Evolutionary conservation across 2,797 vertebrate species (phyloP).

Genomic region (Coregonus suidteri): DNA sequence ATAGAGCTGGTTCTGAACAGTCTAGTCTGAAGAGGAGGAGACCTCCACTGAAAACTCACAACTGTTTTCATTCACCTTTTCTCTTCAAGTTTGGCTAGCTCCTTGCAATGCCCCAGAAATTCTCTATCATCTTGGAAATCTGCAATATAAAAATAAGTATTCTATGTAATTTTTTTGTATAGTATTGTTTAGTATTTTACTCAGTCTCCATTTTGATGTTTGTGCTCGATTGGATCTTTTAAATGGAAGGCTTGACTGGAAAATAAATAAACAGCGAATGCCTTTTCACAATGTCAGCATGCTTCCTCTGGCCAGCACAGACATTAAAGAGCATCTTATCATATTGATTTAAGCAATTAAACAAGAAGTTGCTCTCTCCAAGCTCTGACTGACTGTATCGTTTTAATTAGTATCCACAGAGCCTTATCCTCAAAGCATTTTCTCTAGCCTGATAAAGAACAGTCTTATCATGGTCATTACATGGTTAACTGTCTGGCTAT

Average conservation of each 20-base stretch:
- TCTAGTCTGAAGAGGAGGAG: slow-evolving; percentile 61
- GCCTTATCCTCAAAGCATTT: slow-evolving; percentile 84
- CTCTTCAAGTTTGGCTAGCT: not conserved
- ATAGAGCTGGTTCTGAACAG: slow-evolving; percentile 69
- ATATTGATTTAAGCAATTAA: slow-evolving; percentile 83
- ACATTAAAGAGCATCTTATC: slow-evolving; percentile 81
- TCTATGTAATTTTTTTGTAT: not conserved
- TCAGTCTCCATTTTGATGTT: slow-evolving; percentile 53
- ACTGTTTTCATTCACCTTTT: slow-evolving; percentile 39
- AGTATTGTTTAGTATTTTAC: slow-evolving; percentile 43
- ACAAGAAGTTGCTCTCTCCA: slow-evolving; percentile 79
- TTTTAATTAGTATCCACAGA: slow-evolving; percentile 79
- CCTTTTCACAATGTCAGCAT: slow-evolving; percentile 64
- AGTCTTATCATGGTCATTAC: slow-evolving; percentile 76
- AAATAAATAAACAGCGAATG: slow-evolving; percentile 70
- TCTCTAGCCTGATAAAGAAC: slow-evolving; percentile 72
- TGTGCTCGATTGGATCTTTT: slow-evolving; percentile 65
- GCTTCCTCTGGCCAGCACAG: slow-evolving; percentile 64
- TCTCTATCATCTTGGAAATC: too few species aligned
- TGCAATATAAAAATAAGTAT: too few species aligned
- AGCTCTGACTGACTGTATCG: slow-evolving; percentile 77
- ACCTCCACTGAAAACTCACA: slow-evolving; percentile 40
- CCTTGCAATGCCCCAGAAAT: not conserved
- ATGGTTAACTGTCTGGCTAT: slow-evolving; percentile 79
- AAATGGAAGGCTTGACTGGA: slow-evolving; percentile 65